Evolutionary conservation across 1,140 invertebrate species (phyloP), one percentile per base, ranked within the genome.

Genomic region (Drosophila pallidifrons): DNA sequence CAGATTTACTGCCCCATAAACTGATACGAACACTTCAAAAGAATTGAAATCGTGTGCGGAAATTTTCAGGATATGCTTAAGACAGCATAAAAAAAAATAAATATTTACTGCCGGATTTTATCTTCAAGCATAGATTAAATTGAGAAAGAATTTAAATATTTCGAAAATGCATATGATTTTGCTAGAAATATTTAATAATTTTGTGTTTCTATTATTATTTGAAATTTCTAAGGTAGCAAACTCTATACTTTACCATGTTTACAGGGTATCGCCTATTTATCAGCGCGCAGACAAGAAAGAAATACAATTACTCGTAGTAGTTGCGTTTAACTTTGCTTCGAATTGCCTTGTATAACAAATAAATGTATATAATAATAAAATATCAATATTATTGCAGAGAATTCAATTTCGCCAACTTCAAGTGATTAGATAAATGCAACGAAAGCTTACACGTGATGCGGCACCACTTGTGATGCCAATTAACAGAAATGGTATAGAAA

Each of bases 391-490:
- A 32, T 65, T 60, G 51, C 30, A 49, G 16, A 51, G 46, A 60
- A 60, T 52, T 60, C 10, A 28, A 41, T 60, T 60, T 52, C 6
- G 32, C 16, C n/a, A 43, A 43, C 38, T 15, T 43, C 28, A 32
- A 35, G 45, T 63, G 68, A 70, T 70, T 55, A 64, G 68, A 70
- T 70, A 70, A 57, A 46, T 35, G 28, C 49, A 54, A 16, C 35
- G 28, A 57, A 35, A 45, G 41, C n/a, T 58, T 28, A 46, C 54
- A 59, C 55, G 41, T 51, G 20, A 25, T 25, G 20, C 20, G 15
- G 43, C 30, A 10, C 8, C 59, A 70, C 68, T 70, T 54, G 13
- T 64, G 16, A 64, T 49, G 3, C 13, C 35, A 25, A 65, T 55
- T 32, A 43, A 2, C 45, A 54, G 3, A 8, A 20, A 5, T 38